phyloP scores from a whole-genome alignment of 2,797 vertebrate species.

The Cyprinella venusta region DNA sequence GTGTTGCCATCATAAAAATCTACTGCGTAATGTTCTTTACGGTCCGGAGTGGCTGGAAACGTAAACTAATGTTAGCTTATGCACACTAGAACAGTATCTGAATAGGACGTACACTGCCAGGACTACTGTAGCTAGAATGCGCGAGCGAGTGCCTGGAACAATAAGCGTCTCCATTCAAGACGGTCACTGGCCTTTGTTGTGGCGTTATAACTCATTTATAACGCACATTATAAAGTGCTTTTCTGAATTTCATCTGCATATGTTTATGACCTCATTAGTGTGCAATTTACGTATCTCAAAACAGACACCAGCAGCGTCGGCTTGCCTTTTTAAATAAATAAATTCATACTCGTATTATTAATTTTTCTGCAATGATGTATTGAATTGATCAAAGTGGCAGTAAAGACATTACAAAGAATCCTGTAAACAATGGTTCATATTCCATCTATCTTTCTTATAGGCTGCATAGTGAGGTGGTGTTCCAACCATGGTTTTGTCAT shows the following conservation, averaged over 20 bases:
- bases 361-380: background rate
- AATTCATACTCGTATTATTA: background rate
- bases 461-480: background rate
- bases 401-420: background rate
- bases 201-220: conserved; percentile 4
- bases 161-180: background rate
- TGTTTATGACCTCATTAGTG: no score
- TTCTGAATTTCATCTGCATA: background rate
- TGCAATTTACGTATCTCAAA: background rate
- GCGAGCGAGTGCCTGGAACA: background rate
- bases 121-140: background rate
- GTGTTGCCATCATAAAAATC: conserved; percentile 27
- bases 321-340: no score
- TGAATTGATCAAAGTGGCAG: background rate
- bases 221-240: background rate
- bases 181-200: background rate
- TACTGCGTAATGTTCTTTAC: background rate
- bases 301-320: background rate
- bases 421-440: background rate
- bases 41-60: background rate
- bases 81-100: background rate
- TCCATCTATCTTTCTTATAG: no score
- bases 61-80: background rate
- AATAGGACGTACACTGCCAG: background rate
- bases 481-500: background rate